Base-by-base conservation (phyloP, 1,140 invertebrate genomes). In the Brachionus angularis region DNA sequence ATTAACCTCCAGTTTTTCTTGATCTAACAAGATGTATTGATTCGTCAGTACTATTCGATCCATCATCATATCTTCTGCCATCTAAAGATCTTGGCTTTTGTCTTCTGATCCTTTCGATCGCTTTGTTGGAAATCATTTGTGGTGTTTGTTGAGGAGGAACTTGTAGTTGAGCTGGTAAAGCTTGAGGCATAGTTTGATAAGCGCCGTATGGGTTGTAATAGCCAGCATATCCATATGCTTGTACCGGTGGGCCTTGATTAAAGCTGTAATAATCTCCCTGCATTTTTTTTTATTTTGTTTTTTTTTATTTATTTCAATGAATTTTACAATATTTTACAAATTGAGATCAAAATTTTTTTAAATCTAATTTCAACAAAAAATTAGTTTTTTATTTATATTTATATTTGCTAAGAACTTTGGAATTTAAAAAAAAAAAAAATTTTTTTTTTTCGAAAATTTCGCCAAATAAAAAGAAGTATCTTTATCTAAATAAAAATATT, bases 11-110 rank as follows among this genome's bases (percentile, higher is more conserved):
- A 44, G 62, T 50, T 27, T 50, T 67, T 44, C 62, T 39, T 21
- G 62, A 67, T 67, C 47, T 67, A 14, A 67, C 47, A 39, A 67
- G 47, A 23, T 67, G 62, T 31, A 67, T 67, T 3, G 62, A 67
- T 46, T 67, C 62, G 10, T 67, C 62, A 0, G 62, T 67, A 46
- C 62, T 50, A 34, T 67, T 67, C 4, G 53, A 29, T 4, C 21
- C 53, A 16, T 36, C 36, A 18, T 39, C 21, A 14, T 58, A 39
- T 36, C 39, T 58, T 14, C 53, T 31, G 5, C 53, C 53, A 4
- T 58, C 53, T 3, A 7, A 31, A 5, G 53, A 58, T 1, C 53
- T 3, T 25, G 36, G 53, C 27, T 58, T 58, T 58, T 58, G 53
- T 42, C 27, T 42, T 23, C 39, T 58, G 16, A 58, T 58, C n/a